Evolutionary conservation across 2,888 invertebrate genomes (phyloP).

Genomic region (Bombyx huttoni): DNA sequence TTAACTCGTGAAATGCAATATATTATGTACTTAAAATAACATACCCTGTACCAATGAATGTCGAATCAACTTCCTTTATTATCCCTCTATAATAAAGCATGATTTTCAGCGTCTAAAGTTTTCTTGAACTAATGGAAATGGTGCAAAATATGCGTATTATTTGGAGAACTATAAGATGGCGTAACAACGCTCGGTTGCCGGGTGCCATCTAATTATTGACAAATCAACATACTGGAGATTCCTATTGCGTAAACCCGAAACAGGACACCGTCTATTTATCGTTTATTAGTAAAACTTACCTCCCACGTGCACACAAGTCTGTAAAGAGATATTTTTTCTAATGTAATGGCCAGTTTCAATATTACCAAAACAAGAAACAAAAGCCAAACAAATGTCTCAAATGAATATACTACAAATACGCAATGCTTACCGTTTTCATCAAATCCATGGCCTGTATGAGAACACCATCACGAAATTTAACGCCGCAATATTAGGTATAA

Average conservation of each 20-base stretch:
- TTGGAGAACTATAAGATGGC: constrained; percentile 70
- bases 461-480: constrained; percentile 70
- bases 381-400: constrained; percentile 65
- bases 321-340: constrained; percentile 73
- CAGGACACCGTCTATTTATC: constrained; percentile 45
- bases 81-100: constrained; percentile 44
- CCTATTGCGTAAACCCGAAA: constrained; percentile 42
- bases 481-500: constrained; percentile 47
- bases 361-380: constrained; percentile 74
- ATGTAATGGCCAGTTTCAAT: constrained; percentile 73
- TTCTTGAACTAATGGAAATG: constrained; percentile 44
- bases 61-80: constrained; percentile 41
- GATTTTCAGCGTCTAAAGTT: constrained; percentile 45
- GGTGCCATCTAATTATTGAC: constrained; percentile 65
- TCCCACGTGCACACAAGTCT: constrained; percentile 69
- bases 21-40: constrained; percentile 50
- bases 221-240: constrained; percentile 58
- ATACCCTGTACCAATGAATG: constrained; percentile 54
- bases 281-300: constrained; percentile 64
- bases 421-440: constrained; percentile 70
- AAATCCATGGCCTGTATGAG: constrained; percentile 73
- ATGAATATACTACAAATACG: constrained; percentile 36
- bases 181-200: constrained; percentile 72
- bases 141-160: constrained; percentile 64
- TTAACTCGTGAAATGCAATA: constrained; percentile 56